Conservation (phyloP, 2,888 invertebrate genomes). For the Steinernema hermaphroditum region DNA sequence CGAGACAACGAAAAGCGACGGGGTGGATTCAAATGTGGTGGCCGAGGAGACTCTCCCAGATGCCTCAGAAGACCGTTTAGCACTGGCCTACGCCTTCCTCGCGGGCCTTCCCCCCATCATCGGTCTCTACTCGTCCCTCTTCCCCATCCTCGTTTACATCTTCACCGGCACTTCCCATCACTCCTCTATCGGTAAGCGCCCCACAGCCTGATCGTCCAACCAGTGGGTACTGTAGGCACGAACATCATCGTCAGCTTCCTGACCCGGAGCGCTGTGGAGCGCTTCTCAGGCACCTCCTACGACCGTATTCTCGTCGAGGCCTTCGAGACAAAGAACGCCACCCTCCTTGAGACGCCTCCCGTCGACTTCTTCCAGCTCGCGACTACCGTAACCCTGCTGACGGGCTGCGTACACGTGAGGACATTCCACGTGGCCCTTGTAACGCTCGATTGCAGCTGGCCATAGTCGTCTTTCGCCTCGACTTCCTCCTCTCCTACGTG, state of each 20-base stretch:
- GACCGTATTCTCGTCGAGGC: constrained; percentile 26
- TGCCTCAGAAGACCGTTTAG: no score
- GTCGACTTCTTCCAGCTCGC: constrained; percentile 36
- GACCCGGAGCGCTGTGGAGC: constrained; percentile 42
- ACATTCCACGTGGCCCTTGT: neutral
- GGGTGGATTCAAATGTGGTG: no score
- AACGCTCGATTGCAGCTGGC: constrained; percentile 36
- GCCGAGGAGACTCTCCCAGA: no score
- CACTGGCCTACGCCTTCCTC: constrained; percentile 49
- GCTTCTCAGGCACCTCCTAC: constrained; percentile 39
- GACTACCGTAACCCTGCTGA: constrained; percentile 42
- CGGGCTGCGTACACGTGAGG: constrained; percentile 42
- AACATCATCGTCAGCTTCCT: constrained; percentile 50
- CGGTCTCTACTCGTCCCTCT: constrained; percentile 44
- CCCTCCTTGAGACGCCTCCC: constrained; percentile 5
- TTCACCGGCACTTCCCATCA: constrained; percentile 44
- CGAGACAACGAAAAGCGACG: no score
- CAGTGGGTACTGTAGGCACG: constrained; percentile 35
- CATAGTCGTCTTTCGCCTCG: constrained; percentile 43
- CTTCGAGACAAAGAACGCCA: neutral
- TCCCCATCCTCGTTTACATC: constrained; percentile 41
- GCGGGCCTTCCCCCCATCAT: constrained; percentile 48
- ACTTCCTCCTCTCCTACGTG: constrained; percentile 44
- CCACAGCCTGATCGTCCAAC: neutral
- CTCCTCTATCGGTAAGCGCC: neutral